phyloP scores from a whole-genome alignment of 2,113 vertebrate genomes.

The Porphyrio hochstetteri region DNA sequence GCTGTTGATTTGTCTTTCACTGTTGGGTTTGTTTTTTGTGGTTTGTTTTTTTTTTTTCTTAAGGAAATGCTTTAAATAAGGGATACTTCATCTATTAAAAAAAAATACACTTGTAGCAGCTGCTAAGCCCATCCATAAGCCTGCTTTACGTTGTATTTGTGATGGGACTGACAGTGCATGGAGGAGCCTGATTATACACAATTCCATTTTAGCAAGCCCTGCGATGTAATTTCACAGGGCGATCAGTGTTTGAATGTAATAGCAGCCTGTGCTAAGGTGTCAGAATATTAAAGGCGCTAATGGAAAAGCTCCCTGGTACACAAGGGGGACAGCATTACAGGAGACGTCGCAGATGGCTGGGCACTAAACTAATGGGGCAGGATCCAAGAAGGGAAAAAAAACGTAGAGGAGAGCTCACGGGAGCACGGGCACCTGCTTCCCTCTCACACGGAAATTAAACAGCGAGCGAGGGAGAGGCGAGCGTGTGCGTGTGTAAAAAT shows the following conservation, averaged over 20 bases:
- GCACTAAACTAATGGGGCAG: constrained; percentile 98
- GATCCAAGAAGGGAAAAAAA: constrained; percentile 80
- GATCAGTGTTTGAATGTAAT: constrained; percentile 92
- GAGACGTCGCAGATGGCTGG: constrained; percentile 96
- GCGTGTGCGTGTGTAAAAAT: constrained; percentile 48
- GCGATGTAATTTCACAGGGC: constrained; percentile 90
- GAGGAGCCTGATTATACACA: constrained; percentile 90
- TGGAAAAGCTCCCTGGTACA: constrained; percentile 98
- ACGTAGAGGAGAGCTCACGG: constrained; percentile 74
- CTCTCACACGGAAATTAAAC: constrained; percentile 78
- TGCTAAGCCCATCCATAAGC: constrained; percentile 83
- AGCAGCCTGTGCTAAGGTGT: constrained; percentile 90
- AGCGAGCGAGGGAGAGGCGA: constrained; percentile 48
- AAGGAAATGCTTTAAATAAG: constrained; percentile 79
- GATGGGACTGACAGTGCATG: constrained; percentile 90
- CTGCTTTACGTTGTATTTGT: constrained; percentile 82
- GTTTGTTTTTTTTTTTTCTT: constrained; percentile 42
- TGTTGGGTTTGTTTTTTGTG: background rate
- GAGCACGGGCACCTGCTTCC: constrained; percentile 82
- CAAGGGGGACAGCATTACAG: constrained; percentile 91
- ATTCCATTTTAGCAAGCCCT: constrained; percentile 84
- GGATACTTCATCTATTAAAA: constrained; percentile 85
- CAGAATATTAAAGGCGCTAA: constrained; percentile 99
- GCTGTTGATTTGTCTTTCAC: constrained; percentile 74
- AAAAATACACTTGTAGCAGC: constrained; percentile 85